Evolutionary conservation across 2,888 invertebrate genomes (phyloP).

Genomic region (Smittia sp.): DNA sequence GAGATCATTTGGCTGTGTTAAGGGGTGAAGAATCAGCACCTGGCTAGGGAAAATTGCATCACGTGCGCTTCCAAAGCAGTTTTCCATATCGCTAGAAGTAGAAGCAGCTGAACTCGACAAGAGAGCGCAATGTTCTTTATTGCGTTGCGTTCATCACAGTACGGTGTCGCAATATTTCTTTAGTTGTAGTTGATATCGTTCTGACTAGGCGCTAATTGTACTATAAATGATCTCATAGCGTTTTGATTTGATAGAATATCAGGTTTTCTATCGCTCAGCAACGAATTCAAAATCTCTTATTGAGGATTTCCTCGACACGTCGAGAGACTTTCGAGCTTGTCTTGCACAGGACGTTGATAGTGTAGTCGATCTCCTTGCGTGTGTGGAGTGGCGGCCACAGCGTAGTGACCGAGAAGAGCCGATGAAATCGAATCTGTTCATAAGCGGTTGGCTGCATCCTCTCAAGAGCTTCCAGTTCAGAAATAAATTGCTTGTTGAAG

Average conservation of each 20-base stretch:
- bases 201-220: neutral
- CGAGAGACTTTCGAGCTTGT: neutral
- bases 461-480: slow-evolving; percentile 22
- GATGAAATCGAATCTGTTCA: slow-evolving; percentile 38
- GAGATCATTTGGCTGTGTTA: neutral
- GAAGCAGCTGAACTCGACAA: too few species aligned
- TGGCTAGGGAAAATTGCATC: slow-evolving; percentile 12
- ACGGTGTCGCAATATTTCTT: too few species aligned
- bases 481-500: slow-evolving; percentile 31
- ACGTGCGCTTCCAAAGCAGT: neutral
- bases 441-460: slow-evolving; percentile 34
- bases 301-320: slow-evolving; percentile 16
- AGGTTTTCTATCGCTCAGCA: neutral
- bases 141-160: neutral
- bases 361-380: slow-evolving; percentile 51
- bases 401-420: slow-evolving; percentile 52
- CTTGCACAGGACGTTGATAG: slow-evolving; percentile 30
- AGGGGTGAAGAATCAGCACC: slow-evolving; percentile 4
- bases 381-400: slow-evolving; percentile 53
- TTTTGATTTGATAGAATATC: neutral
- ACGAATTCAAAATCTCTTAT: slow-evolving; percentile 5
- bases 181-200: neutral
- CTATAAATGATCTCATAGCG: neutral
- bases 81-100: too few species aligned
- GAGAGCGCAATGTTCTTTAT: too few species aligned